Evolutionary conservation across 1,140 invertebrate species (phyloP).

Genomic region (Hydropsyche tenuis): DNA sequence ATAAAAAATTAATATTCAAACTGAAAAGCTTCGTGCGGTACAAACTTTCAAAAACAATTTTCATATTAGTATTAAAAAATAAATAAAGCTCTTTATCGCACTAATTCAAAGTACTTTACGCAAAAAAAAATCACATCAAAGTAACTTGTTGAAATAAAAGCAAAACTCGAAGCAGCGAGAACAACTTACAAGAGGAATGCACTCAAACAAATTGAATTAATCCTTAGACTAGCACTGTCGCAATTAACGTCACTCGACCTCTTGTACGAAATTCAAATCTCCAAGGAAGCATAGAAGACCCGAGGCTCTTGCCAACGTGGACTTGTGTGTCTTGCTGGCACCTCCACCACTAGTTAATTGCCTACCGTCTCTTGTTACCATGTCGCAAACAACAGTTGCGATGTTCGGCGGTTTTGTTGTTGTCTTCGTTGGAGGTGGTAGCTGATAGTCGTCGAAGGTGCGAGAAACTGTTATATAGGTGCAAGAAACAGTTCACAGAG

Average conservation of each 20-base stretch:
- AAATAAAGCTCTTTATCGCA: too few relatives aligned
- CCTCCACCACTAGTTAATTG: slow-evolving; percentile 18
- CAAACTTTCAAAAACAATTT: too few relatives aligned
- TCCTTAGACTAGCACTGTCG: not conserved
- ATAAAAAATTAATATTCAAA: not conserved
- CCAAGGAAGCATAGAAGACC: not conserved
- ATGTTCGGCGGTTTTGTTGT: not conserved
- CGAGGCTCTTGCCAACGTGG: not conserved
- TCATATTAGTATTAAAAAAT: too few relatives aligned
- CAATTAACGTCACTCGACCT: too few relatives aligned
- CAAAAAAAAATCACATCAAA: not conserved
- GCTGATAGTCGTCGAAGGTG: not conserved
- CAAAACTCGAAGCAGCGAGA: not conserved
- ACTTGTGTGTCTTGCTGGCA: not conserved
- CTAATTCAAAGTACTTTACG: not conserved
- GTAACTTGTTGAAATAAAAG: not conserved
- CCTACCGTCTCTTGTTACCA: slow-evolving; percentile 21
- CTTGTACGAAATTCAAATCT: slow-evolving; percentile 22
- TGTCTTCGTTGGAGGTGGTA: not conserved
- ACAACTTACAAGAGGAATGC: not conserved
- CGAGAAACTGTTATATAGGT: not conserved
- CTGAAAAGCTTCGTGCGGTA: not conserved
- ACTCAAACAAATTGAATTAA: not conserved
- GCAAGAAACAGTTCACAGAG: too few relatives aligned
- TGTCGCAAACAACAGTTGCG: slow-evolving; percentile 27